A percentile compares a stretch with the other conserved stretches of the same genome.
Evolutionary conservation across 2,113 vertebrate species (phyloP).

Genomic region (Mesoclemmys tuberculata): DNA sequence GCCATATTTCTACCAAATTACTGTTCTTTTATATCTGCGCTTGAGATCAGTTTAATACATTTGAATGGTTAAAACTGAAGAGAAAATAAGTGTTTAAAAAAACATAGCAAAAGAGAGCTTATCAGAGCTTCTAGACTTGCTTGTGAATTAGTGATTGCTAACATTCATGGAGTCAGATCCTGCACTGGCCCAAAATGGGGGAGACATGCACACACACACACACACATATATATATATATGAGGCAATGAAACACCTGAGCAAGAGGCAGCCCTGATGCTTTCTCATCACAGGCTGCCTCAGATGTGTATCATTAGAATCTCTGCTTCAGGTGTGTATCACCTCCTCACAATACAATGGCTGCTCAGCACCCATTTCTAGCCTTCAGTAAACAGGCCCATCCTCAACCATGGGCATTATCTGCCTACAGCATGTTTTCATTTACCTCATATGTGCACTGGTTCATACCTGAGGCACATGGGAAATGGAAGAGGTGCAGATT

Average conservation of each 20-base stretch:
- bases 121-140: neutral
- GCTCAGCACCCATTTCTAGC: neutral
- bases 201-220: fast-evolving
- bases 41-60: neutral
- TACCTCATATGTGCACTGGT: neutral
- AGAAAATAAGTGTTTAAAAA: neutral
- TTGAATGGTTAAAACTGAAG: neutral
- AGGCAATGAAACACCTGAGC: neutral
- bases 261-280: neutral
- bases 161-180: neutral
- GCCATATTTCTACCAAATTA: neutral
- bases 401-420: neutral
- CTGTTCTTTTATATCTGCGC: neutral
- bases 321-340: neutral
- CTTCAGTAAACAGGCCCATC: neutral
- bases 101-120: fast-evolving
- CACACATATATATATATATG: no score
- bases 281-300: neutral
- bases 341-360: neutral
- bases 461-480: neutral
- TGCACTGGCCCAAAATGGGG: fast-evolving
- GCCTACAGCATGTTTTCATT: neutral
- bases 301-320: neutral
- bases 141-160: neutral
- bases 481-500: neutral